Conservation (phyloP, 1,140 invertebrate genomes). For the Oreohelix idahoensis region DNA sequence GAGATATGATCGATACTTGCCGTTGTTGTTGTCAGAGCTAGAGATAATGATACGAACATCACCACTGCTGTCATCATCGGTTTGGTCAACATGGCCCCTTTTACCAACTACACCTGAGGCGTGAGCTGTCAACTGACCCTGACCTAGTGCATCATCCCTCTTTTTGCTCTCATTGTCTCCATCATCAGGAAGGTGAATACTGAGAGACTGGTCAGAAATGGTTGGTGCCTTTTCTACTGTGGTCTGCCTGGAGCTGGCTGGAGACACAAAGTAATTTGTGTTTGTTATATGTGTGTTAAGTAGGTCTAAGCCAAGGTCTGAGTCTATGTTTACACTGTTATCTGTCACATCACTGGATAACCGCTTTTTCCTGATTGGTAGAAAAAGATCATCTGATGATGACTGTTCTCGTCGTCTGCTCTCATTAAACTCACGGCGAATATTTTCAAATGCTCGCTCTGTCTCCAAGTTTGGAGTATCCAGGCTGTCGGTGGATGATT, state of each 20-base stretch:
- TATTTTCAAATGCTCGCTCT: slow-evolving; percentile 25
- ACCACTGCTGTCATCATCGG: not conserved
- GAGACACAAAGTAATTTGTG: slow-evolving; percentile 42
- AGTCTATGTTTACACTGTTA: not conserved
- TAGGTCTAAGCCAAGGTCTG: not conserved
- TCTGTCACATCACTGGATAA: slow-evolving; percentile 12
- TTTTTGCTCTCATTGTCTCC: not conserved
- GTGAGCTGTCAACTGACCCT: not conserved
- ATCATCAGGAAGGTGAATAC: not conserved
- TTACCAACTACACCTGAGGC: not conserved
- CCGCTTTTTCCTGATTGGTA: not conserved
- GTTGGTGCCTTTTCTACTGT: slow-evolving; percentile 42
- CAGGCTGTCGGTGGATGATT: slow-evolving; percentile 44
- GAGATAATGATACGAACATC: slow-evolving; percentile 24
- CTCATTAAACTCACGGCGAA: slow-evolving; percentile 9
- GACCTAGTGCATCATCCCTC: not conserved
- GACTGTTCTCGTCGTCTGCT: not conserved
- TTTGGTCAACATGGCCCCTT: not conserved
- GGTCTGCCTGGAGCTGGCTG: slow-evolving; percentile 37
- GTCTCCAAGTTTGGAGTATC: slow-evolving; percentile 31
- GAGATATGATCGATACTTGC: not conserved
- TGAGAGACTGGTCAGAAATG: not conserved
- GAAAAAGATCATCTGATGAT: slow-evolving; percentile 19
- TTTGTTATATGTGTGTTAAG: not conserved
- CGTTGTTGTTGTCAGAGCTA: not conserved